Percentiles rank a stretch among this genome's conserved stretches.
These are phyloP conservation scores for Trissonchulus sp. DNA, from an alignment of 2,888 invertebrate species.

Conservation along the genomic window DNA sequence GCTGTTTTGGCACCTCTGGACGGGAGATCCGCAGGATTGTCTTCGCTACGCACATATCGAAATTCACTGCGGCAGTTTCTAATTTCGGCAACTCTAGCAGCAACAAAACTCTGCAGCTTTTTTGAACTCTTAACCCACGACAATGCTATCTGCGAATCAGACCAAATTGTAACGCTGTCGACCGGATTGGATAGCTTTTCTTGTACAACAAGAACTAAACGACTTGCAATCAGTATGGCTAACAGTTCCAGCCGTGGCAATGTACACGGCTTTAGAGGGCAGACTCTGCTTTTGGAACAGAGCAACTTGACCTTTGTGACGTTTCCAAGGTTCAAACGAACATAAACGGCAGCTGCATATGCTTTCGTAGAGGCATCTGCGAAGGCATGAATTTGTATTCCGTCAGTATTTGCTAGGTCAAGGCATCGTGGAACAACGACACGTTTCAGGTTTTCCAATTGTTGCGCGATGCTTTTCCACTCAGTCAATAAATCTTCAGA, in stretches of 20 bases:
- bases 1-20: conserved; percentile 37
- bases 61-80: conserved; percentile 38
- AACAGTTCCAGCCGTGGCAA: conserved; percentile 38
- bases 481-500: no score
- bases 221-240: conserved; percentile 28
- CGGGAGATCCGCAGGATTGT: conserved; percentile 45
- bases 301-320: conserved; percentile 25
- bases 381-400: no score
- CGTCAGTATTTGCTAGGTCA: no score
- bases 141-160: conserved; percentile 36
- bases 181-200: conserved; percentile 36
- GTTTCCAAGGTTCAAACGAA: conserved; percentile 17
- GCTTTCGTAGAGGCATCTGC: conserved; percentile 42
- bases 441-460: no score
- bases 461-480: no score
- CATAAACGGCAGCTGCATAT: conserved; percentile 37
- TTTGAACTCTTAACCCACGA: conserved; percentile 35
- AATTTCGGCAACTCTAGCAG: conserved; percentile 40
- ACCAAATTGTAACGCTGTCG: conserved; percentile 31
- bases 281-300: conserved; percentile 36
- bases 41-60: conserved; percentile 38
- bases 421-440: no score
- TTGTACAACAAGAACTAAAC: conserved; percentile 29
- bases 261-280: conserved; percentile 37
- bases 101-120: conserved; percentile 34